Percentiles rank a stretch among this genome's conserved stretches.
These are phyloP conservation scores for Scaptodrosophila latifasciaeformis DNA, from an alignment of 2,888 invertebrate species.

Conservation along the genomic window DNA sequence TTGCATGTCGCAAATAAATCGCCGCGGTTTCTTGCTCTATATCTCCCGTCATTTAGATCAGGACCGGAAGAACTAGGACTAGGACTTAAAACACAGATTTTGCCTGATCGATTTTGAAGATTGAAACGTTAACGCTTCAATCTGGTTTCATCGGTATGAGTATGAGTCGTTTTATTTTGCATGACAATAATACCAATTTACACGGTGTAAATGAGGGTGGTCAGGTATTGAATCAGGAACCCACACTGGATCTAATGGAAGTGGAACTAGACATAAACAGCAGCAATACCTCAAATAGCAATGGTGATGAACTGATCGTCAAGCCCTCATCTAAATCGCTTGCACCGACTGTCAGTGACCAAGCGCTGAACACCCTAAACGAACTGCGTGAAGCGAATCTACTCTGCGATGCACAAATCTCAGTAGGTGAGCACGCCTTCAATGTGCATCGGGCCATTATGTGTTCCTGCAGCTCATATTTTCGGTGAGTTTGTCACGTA, in stretches of 20 bases:
- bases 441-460: constrained; percentile 91
- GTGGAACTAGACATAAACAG: constrained; percentile 23
- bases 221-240: constrained; percentile 4
- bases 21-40: too few species aligned
- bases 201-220: constrained; percentile 53
- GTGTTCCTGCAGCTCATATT: constrained; percentile 92
- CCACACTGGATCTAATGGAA: constrained; percentile 29
- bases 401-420: constrained; percentile 89
- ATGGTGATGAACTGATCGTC: constrained; percentile 15
- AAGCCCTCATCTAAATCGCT: constrained; percentile 44
- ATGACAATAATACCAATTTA: constrained; percentile 14
- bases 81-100: too few species aligned
- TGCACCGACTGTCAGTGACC: constrained; percentile 82
- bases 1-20: too few species aligned
- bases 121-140: too few species aligned
- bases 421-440: constrained; percentile 88
- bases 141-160: too few species aligned
- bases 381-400: constrained; percentile 88
- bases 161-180: too few species aligned
- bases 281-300: constrained; percentile 25
- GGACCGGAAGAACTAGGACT: too few species aligned
- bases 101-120: too few species aligned
- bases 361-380: constrained; percentile 89
- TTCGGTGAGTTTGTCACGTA: constrained; percentile 80
- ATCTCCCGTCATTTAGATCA: too few species aligned